A percentile compares a stretch with the other conserved stretches of the same genome.
These are phyloP conservation scores for Ophion ventricosus DNA, from an alignment of 2,888 invertebrate genomes.

Conservation along the genomic window DNA sequence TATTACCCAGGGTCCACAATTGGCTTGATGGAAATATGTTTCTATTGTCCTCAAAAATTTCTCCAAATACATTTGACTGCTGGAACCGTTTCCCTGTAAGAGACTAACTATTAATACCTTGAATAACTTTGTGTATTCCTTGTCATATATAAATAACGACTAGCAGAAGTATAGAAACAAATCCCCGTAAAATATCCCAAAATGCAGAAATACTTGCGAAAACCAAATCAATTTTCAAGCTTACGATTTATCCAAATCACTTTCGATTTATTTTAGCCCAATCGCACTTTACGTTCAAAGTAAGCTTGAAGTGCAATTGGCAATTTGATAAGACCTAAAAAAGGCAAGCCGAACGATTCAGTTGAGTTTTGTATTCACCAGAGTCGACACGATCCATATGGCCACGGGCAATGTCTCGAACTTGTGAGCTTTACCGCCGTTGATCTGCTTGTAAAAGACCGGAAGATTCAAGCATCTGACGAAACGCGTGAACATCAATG, in stretches of 20 bases:
- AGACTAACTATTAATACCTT: not conserved
- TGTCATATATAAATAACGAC: not conserved
- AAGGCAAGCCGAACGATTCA: not conserved
- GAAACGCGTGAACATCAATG: constrained; percentile 90
- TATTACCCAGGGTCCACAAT: constrained; percentile 91
- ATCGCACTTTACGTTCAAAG: not conserved
- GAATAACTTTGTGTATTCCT: not conserved
- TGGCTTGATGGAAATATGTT: constrained; percentile 95
- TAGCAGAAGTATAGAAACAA: not conserved
- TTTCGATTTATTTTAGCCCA: not conserved
- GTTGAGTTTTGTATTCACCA: constrained; percentile 81
- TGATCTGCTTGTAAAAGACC: constrained; percentile 89
- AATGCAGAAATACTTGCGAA: not conserved
- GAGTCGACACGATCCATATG: constrained; percentile 85
- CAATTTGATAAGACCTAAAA: not conserved
- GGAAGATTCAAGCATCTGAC: constrained; percentile 91
- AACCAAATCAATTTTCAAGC: not conserved
- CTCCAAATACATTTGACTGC: constrained; percentile 89
- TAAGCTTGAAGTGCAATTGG: no score
- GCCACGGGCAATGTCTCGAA: constrained; percentile 84
- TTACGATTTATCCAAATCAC: not conserved
- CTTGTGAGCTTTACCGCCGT: constrained; percentile 85
- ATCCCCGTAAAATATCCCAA: not conserved
- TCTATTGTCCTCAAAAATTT: constrained; percentile 93
- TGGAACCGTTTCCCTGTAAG: constrained; percentile 88